phyloP scores from a whole-genome alignment of 2,797 vertebrate genomes.

The Petrocephalus schoutedeni region DNA sequence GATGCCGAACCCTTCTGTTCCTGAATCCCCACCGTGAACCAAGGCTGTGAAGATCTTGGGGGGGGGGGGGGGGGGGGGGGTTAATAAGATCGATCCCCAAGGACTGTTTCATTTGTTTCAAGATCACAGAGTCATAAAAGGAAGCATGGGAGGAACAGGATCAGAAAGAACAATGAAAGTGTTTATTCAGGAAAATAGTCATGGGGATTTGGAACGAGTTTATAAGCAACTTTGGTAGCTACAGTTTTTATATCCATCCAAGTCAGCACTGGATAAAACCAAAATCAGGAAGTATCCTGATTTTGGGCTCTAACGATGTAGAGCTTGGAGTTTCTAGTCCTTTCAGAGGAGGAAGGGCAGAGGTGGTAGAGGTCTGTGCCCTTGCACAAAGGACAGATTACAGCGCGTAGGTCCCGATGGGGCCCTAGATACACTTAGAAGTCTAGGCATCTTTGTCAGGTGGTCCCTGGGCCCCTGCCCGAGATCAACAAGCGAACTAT shows the following conservation, averaged over 20 bases:
- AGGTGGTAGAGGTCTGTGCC: background rate
- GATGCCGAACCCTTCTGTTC: background rate
- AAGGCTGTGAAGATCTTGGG: background rate
- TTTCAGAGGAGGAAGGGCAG: background rate
- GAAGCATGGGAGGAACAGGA: background rate
- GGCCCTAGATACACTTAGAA: background rate
- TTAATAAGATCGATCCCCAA: conserved; percentile 1
- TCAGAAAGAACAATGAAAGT: background rate
- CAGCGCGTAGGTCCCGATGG: background rate
- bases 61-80: background rate
- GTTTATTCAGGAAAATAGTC: background rate
- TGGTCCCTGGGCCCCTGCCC: background rate
- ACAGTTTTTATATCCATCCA: background rate
- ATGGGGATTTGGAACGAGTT: background rate
- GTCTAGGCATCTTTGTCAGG: background rate
- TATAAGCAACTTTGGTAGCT: background rate
- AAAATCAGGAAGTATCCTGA: background rate
- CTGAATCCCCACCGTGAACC: background rate
- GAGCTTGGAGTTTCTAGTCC: background rate
- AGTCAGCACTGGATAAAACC: background rate
- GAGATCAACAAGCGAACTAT: conserved; percentile 28
- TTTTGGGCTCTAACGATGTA: background rate
- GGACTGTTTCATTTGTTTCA: background rate
- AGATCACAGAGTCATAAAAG: background rate
- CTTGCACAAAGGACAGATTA: background rate